Evolutionary conservation across 2,888 invertebrate genomes (phyloP), one percentile per base, ranked within the genome.

Genomic region (Polia nebulosa): DNA sequence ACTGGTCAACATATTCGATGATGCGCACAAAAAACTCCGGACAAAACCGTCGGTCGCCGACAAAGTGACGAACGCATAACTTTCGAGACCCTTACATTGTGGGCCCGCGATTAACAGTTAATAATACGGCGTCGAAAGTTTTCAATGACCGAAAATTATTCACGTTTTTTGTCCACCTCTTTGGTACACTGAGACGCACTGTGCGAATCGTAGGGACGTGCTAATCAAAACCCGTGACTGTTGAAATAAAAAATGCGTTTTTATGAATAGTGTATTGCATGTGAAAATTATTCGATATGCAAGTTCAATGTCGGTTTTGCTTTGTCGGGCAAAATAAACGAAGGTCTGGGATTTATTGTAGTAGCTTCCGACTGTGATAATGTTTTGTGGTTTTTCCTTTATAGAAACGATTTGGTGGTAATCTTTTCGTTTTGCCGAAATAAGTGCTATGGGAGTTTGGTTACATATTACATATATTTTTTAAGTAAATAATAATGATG

Each of bases 1-100:
- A 85, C 75, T 88, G 91, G 91, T 91, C 91, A 91, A 90, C 87
- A 90, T 82, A 85, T 85, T 84, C 86, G 88, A 85, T 88, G 89
- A 88, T 85, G 86, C 73, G 71, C 69, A 90, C 90, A 92, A 93
- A 92, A 93, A 93, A 91, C 76, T 15, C 66, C 76, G 76, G 78
- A 86, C 88, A 87, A 87, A 88, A 86, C 80, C 84, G 72, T 67
- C 82, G 83, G 84, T 41, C 76, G 88, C 91, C 91, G 92, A 91
- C 92, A 92, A 92, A 92, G 91, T 89, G 88, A 85, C 85, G 86
- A 85, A 85, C 82, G 84, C 85, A 88, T 88, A 88, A 83, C 87
- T 87, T 86, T 86, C 78, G 66, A 87, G 84, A 84, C 83, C 83
- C 83, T 83, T 75, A 87, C 86, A 89, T 89, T 90, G 89, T 89